Evolutionary conservation across 1,140 invertebrate species (phyloP), one percentile per base, ranked within the genome.

Genomic region (Cephus cinctus): DNA sequence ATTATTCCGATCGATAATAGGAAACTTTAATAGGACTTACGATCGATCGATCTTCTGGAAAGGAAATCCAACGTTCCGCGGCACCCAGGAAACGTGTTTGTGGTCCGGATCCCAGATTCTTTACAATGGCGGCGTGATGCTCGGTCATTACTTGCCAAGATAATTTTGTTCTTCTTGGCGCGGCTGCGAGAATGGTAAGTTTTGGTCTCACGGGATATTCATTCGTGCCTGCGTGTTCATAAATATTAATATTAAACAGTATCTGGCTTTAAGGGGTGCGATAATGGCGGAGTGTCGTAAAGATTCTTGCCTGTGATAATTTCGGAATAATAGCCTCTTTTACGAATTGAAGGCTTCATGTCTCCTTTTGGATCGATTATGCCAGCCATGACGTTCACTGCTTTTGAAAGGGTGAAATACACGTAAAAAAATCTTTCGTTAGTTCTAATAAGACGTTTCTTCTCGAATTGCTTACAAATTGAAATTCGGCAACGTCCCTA

Each of bases 51-150:
- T 83, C 81, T 42, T 80, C 76, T 23, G 75, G 71, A 19, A 80
- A 83, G 0, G 75, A 78, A 6, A 81, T 79, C 81, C 81, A 83
- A 47, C 81, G 62, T 41, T 81, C 78, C 4, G 80, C 79, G 8
- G 80, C 76, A 4, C 80, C 65, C 4, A 82, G 57, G 0, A 73
- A 49, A 43, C 73, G 72, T 1, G 66, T 54, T 16, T 63, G 73
- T 18, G 67, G 56, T 0, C 76, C 68, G 38, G 65, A 65, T 5
- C 67, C 59, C 23, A 82, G 50, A 2, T 75, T 70, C 31, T 65
- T 52, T 20, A 82, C 51, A 43, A 72, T 73, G 0, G 80, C 76
- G 5, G 78, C 71, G 16, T 82, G 56, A 21, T 71, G 69, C 62
- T 80, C 61, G 0, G 71, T 73, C 20, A 56, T 54, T 9, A 68